Evolutionary conservation across 2,888 invertebrate genomes (phyloP), one percentile per base, ranked within the genome.

Genomic region (Pammene aurita): DNA sequence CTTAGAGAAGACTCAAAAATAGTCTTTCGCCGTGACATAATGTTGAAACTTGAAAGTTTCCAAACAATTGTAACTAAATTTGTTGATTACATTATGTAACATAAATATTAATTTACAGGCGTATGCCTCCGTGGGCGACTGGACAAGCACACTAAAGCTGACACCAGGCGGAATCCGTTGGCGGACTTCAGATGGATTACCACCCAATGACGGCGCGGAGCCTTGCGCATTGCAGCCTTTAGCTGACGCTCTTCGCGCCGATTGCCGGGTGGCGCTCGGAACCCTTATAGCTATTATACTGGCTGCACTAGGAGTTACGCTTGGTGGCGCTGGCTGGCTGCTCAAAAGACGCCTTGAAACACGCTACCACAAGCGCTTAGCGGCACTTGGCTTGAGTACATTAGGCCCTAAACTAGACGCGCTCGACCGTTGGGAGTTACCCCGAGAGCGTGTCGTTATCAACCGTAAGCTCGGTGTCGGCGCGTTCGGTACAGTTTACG

Each of bases 401-500:
- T 91, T 77, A 18, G 76, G 76, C 4, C 81, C 81, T 2, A 80
- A 82, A 74, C 79, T 82, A 7, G 80, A 79, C n/a, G 87, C 84
- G 0, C 88, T 97, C 46, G 97, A 97, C 84, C 96, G 96, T 78
- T 98, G 97, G 97, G 98, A 98, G 86, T 94, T 98, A 58, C 94
- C 96, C 0, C 94, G 97, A 65, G 96, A 97, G 77, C 94, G 95
- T 66, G 96, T 98, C 38, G 97, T 97, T 18, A 95, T 97, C 73
- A 97, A 97, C 89, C 93, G 97, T 18, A 96, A 96, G 82, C 89
- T 98, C 26, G 98, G 96, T 9, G 96, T 97, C 84, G 98, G 98
- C 14, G 98, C 98, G 0, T 98, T 98, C 84, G 98, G 98, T 7
- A 97, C 96, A 0, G 98, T 98, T 0, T 98, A 97, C 85, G 97